phyloP scores from a whole-genome alignment of 2,797 vertebrate species.

The Delichon dasypus region DNA sequence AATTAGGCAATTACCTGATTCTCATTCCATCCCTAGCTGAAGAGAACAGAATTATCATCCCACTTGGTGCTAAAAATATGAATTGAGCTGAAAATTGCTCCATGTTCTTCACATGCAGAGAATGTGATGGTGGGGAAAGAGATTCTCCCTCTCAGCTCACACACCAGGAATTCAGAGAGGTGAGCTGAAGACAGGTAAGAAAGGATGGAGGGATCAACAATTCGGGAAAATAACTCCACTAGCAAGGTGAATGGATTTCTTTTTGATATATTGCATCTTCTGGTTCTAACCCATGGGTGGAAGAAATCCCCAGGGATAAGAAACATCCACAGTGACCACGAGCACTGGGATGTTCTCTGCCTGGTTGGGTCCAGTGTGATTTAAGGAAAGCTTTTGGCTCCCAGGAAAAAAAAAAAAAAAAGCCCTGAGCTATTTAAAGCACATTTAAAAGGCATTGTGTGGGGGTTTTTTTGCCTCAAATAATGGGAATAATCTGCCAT shows the following conservation, averaged over 20 bases:
- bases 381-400: not conserved
- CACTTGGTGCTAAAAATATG: not conserved
- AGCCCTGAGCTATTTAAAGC: not conserved
- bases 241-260: not conserved
- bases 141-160: not conserved
- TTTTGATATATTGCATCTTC: not conserved
- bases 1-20: conserved; percentile 24
- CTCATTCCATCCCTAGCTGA: not conserved
- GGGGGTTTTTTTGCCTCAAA: not conserved
- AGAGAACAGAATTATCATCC: not conserved
- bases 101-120: not conserved
- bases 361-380: not conserved
- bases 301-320: not conserved
- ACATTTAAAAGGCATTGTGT: not conserved
- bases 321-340: not conserved
- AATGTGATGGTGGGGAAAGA: not conserved
- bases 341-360: not conserved
- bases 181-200: not conserved
- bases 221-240: not conserved
- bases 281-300: not conserved
- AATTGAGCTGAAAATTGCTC: not conserved
- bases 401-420: not conserved
- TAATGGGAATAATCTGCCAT: not conserved
- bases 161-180: not conserved
- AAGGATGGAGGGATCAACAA: not conserved